Conservation (phyloP, 2,888 invertebrate species). For the Drosophila diplacantha region DNA sequence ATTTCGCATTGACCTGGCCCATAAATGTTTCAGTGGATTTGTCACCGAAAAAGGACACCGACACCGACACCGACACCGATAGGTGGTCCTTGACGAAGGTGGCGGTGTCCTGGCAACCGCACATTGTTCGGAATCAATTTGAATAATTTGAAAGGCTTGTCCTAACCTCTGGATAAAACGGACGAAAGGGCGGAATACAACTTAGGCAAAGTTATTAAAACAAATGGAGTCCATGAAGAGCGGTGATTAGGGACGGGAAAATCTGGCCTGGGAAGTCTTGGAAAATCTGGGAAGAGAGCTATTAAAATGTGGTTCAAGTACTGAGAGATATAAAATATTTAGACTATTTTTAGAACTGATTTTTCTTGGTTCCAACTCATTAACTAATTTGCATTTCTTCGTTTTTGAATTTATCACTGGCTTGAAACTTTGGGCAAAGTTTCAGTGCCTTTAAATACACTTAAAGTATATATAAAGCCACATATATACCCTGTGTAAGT, state of each 20-base stretch:
- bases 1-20: slow-evolving; percentile 16
- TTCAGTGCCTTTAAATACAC: background rate
- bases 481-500: background rate
- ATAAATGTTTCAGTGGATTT: slow-evolving; percentile 35
- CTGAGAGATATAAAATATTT: background rate
- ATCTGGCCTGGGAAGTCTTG: too few species aligned
- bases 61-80: background rate
- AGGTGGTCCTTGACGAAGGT: background rate
- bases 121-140: slow-evolving; percentile 31
- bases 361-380: too few species aligned
- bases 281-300: too few species aligned
- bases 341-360: too few species aligned
- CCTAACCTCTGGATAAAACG: slow-evolving; percentile 6
- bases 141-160: slow-evolving; percentile 25
- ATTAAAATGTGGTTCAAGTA: too few species aligned
- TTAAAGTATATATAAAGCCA: background rate
- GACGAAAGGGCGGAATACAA: background rate
- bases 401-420: too few species aligned
- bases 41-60: slow-evolving; percentile 21
- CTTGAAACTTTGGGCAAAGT: background rate
- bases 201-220: background rate
- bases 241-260: background rate
- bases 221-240: background rate
- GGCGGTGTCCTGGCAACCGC: slow-evolving; percentile 6
- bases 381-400: too few species aligned